Conservation (phyloP, 37 sponge, comb jelly and placozoan species). For the Oscarella lobularis region DNA sequence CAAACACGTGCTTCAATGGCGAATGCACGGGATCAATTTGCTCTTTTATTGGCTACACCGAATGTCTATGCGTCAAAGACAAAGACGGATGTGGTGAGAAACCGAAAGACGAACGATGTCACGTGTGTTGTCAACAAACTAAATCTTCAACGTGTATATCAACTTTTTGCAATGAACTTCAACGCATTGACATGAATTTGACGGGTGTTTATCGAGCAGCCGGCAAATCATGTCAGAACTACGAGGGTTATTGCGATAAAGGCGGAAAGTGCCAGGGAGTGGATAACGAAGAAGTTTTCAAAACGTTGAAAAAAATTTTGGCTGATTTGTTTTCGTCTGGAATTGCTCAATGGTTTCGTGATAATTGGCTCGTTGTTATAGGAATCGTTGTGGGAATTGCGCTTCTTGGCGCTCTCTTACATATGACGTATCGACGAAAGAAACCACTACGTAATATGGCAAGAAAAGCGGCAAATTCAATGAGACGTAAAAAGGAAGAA, state of each 20-base stretch:
- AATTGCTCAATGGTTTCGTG: neutral
- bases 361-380: neutral
- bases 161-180: neutral
- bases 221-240: neutral
- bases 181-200: neutral
- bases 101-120: no score
- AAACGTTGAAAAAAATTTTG: neutral
- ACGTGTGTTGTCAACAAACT: neutral
- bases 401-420: neutral
- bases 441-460: neutral
- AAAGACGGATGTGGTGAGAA: no score
- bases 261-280: neutral
- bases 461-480: neutral
- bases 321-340: neutral
- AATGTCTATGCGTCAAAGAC: neutral
- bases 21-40: neutral
- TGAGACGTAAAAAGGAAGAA: neutral
- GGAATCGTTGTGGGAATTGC: neutral
- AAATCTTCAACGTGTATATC: neutral
- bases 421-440: neutral
- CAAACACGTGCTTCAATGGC: neutral
- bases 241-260: neutral
- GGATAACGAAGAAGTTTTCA: neutral
- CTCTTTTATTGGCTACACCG: neutral
- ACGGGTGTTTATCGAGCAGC: neutral